phyloP scores from a whole-genome alignment of 2,113 vertebrate genomes.

The Catharus bicknelli region DNA sequence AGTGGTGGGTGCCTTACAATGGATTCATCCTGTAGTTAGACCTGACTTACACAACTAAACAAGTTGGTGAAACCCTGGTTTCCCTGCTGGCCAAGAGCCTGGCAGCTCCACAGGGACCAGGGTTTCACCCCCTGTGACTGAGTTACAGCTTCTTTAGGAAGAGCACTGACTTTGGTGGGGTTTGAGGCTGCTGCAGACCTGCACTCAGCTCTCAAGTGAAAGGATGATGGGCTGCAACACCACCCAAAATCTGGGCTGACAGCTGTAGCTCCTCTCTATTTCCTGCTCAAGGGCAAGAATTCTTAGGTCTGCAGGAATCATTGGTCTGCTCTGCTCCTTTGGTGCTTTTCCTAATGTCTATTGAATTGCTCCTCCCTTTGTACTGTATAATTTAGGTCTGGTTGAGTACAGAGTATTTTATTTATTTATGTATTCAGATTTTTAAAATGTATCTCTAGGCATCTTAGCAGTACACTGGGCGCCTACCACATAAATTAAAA shows the following conservation, averaged over 20 bases:
- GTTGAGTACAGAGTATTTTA: conserved; percentile 42
- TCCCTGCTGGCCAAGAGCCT: not conserved
- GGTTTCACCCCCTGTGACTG: not conserved
- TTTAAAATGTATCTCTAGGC: conserved; percentile 45
- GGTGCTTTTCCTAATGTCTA: conserved; percentile 2
- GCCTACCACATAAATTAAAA: conserved; percentile 54
- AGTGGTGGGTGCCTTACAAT: not conserved
- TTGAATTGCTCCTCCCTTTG: not conserved
- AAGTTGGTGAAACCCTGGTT: not conserved
- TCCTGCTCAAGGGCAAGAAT: not conserved
- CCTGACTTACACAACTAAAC: not conserved
- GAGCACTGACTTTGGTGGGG: not conserved
- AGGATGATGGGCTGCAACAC: not conserved
- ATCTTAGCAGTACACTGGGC: not conserved
- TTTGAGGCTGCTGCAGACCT: not conserved
- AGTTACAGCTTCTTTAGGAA: not conserved
- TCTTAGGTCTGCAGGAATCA: not conserved
- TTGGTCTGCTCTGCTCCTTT: not conserved
- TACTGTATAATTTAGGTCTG: conserved; percentile 39
- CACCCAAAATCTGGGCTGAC: not conserved
- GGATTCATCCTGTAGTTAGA: not conserved
- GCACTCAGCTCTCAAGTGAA: not conserved
- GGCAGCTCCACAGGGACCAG: accelerated
- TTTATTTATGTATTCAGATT: conserved; percentile 63
- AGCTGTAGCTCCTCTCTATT: not conserved